Conservation (phyloP, 2,113 vertebrate species). For the Brachypodius melanocephalos region DNA sequence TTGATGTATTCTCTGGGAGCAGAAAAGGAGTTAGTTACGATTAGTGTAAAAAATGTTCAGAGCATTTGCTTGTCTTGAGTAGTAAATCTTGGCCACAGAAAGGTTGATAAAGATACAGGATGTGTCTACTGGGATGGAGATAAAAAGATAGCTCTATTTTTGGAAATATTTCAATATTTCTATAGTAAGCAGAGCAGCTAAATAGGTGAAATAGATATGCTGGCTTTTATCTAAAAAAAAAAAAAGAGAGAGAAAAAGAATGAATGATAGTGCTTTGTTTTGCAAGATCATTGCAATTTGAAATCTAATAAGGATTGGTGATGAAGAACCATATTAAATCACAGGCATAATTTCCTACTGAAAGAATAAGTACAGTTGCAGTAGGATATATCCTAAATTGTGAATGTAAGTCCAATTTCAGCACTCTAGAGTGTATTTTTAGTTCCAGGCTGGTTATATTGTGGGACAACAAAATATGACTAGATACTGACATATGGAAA, state of each 20-base stretch:
- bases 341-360: background rate
- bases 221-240: background rate
- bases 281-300: background rate
- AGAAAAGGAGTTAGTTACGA: background rate
- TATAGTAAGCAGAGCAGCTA: background rate
- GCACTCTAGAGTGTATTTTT: background rate
- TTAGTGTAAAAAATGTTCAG: background rate
- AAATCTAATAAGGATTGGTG: background rate
- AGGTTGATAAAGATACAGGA: background rate
- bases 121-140: background rate
- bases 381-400: background rate
- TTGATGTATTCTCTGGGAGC: background rate
- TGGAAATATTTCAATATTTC: background rate
- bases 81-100: background rate
- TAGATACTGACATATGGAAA: slow-evolving; percentile 10
- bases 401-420: background rate
- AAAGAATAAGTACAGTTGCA: background rate
- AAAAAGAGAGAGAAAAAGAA: background rate
- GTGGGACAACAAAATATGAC: background rate
- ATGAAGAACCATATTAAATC: background rate
- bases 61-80: background rate
- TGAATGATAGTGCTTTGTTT: background rate
- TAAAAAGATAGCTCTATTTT: background rate
- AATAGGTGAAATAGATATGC: background rate
- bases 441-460: background rate